Conservation (phyloP, 2,113 vertebrate species). For the Parus major region DNA sequence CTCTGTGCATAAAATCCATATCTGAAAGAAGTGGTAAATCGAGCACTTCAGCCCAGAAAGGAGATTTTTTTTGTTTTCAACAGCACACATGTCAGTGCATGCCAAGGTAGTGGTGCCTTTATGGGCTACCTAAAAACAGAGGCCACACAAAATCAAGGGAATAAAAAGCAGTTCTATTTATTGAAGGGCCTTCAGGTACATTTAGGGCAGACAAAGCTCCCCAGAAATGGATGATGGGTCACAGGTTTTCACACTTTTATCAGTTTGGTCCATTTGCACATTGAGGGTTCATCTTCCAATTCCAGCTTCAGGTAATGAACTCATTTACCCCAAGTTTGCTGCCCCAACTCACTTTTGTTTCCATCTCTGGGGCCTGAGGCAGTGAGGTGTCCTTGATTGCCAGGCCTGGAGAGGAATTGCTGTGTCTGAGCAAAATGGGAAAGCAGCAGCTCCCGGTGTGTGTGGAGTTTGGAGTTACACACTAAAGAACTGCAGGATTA, state of each 20-base stretch:
- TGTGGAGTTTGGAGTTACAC: not conserved
- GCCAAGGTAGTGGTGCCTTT: not conserved
- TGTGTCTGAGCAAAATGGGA: not conserved
- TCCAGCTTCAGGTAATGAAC: not conserved
- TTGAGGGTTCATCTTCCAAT: not conserved
- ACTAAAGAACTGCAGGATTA: not conserved
- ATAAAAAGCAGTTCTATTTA: not conserved
- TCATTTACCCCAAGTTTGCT: not conserved
- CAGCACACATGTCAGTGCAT: fast-evolving
- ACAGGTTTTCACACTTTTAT: not conserved
- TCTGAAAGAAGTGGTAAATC: not conserved
- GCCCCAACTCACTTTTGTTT: not conserved
- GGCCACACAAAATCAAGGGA: not conserved
- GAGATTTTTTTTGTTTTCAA: not conserved
- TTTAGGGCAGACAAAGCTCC: fast-evolving
- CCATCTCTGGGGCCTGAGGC: fast-evolving
- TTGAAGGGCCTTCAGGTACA: not conserved
- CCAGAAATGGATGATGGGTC: fast-evolving
- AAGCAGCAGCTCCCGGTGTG: not conserved
- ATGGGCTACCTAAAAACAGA: not conserved
- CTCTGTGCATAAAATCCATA: fast-evolving
- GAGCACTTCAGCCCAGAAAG: not conserved
- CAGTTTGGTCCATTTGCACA: not conserved
- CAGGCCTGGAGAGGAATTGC: not conserved
- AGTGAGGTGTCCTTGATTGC: not conserved